These are phyloP conservation scores for Circaetus gallicus DNA, from an alignment of 2,113 vertebrate genomes.

Conservation along the genomic window DNA sequence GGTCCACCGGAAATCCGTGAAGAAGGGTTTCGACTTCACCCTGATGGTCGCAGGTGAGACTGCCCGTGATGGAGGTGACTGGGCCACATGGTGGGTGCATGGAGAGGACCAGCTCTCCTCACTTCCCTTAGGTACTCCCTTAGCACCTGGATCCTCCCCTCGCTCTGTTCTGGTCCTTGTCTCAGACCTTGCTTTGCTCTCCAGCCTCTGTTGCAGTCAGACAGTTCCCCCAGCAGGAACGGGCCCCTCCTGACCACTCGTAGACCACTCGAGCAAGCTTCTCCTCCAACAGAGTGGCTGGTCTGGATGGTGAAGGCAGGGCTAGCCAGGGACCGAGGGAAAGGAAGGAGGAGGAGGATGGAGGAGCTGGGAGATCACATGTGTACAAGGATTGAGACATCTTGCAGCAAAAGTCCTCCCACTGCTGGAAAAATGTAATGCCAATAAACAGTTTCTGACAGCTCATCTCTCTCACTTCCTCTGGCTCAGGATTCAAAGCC, in stretches of 20 bases:
- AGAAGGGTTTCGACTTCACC: constrained; percentile 98
- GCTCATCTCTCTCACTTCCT: not conserved
- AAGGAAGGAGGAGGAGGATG: not conserved
- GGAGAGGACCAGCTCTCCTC: not conserved
- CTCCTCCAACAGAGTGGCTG: not conserved
- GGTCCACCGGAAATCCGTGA: constrained; percentile 97
- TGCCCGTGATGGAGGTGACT: not conserved
- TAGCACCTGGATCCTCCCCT: not conserved
- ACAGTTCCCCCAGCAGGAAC: not conserved
- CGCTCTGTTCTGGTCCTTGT: not conserved
- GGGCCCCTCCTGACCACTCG: not conserved
- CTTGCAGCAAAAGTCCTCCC: not conserved
- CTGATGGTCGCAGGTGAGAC: constrained; percentile 95
- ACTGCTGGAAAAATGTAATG: not conserved
- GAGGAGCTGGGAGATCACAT: not conserved
- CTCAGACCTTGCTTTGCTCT: not conserved
- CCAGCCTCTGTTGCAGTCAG: not conserved
- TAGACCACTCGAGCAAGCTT: accelerated
- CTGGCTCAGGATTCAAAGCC: constrained; percentile 1
- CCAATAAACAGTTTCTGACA: not conserved
- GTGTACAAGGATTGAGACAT: not conserved
- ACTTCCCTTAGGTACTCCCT: not conserved
- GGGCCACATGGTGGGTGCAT: not conserved
- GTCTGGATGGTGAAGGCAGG: not conserved
- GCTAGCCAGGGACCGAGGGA: accelerated